phyloP scores from a whole-genome alignment of 1,140 invertebrate genomes.

The Chlorops oryzae region DNA sequence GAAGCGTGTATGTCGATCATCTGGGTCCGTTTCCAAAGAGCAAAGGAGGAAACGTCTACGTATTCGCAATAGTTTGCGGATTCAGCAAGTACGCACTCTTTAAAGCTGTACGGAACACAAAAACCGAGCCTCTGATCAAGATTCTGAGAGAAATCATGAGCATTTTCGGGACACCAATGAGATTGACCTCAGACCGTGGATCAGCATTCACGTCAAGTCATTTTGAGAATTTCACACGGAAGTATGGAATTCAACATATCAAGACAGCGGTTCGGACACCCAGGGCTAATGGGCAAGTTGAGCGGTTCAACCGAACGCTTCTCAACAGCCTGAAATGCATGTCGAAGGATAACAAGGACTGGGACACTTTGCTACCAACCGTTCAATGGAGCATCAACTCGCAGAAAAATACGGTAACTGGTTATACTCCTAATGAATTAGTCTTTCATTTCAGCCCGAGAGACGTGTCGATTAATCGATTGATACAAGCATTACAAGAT shows the following conservation, averaged over 20 bases:
- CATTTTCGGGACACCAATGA: no score
- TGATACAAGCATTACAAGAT: neutral
- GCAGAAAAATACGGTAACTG: neutral
- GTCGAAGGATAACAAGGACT: neutral
- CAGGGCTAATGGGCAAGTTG: conserved; percentile 24
- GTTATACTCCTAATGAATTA: neutral
- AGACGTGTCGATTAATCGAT: neutral
- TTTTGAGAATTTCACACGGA: conserved; percentile 23
- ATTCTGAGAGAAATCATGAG: no score
- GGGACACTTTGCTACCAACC: neutral
- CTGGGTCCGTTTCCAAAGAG: neutral
- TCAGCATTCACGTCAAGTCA: conserved; percentile 27
- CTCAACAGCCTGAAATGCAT: neutral
- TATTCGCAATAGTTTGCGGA: no score
- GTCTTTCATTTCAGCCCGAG: neutral
- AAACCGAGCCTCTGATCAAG: no score
- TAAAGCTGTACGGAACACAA: no score
- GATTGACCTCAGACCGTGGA: no score
- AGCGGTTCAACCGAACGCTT: conserved; percentile 20
- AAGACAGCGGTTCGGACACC: conserved; percentile 34
- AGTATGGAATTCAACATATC: conserved; percentile 26
- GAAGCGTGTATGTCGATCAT: neutral
- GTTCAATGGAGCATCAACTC: conserved; percentile 11
- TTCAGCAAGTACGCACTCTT: no score
- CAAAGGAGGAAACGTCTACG: neutral